Evolutionary conservation across 1,140 invertebrate genomes (phyloP).

Genomic region (Physella acuta): DNA sequence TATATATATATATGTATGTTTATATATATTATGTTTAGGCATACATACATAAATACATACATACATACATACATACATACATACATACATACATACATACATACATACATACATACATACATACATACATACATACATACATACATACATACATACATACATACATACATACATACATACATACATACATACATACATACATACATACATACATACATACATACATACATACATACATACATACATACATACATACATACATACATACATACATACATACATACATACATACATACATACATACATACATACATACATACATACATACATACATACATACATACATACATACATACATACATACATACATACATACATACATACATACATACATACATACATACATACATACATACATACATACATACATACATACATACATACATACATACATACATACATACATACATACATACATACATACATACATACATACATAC

Average conservation of each 20-base stretch:
- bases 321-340: conserved; percentile 5
- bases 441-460: conserved; percentile 12
- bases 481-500: conserved; percentile 17
- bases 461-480: conserved; percentile 12
- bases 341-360: conserved; percentile 1
- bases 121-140: conserved; percentile 1
- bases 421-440: conserved; percentile 15
- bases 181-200: conserved; percentile 2
- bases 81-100: conserved; percentile 6
- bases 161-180: neutral
- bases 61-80: conserved; percentile 11
- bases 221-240: neutral
- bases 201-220: conserved; percentile 1
- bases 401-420: conserved; percentile 10
- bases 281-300: conserved; percentile 10
- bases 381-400: conserved; percentile 5
- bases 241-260: conserved; percentile 11
- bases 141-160: neutral
- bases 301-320: conserved; percentile 8
- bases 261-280: conserved; percentile 12
- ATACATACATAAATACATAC: neutral
- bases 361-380: neutral
- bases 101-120: neutral
- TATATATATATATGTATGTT: too few species aligned
- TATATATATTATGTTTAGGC: neutral